Base-by-base conservation (phyloP, 2,113 vertebrate genomes). In the Bujurquina vittata region DNA sequence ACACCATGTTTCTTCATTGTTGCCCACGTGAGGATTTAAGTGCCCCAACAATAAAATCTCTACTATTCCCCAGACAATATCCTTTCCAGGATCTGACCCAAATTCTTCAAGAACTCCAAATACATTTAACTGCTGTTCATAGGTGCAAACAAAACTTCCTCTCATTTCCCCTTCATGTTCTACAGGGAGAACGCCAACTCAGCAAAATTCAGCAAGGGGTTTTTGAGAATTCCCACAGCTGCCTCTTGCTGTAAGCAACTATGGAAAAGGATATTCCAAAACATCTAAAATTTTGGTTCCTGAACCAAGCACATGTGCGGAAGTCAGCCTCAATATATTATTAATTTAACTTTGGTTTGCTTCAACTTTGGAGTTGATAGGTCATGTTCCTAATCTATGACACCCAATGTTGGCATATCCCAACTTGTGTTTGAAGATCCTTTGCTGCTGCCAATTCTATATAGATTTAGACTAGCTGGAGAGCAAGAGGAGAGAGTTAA, bases 401-500 rank as follows among this genome's bases (percentile, higher is more conserved):
- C 0, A 0, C 20, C 69, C 33, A 35, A 2, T 35, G 33, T 35
- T 7, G 33, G 7, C 33, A 35, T 6, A 35, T 35, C 33, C 33
- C 33, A 35, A 2, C 7, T 12, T 33, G 18, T 33, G 29, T 20
- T 55, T 29, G 52, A 4, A 55, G 20, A 56, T 7, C 8, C 22
- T 37, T 7, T 74, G 33, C 46, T 69, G 10, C 37, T 58, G 43
- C 33, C n/a, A 23, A 23, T 55, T 56, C 17, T 23, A 18, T 62
- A 31, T 7, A 4, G 18, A 59, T 83, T 83, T 56, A 29, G 56
- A n/a, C 26, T 3, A 26, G 18, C 14, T 14, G 23, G 3, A 31
- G 40, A 60, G 54, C 55, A 78, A 75, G 31, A 72, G 46, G 20
- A 79, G 20, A 83, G 18, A 22, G 59, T 77, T 12, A 6, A 81